These are phyloP conservation scores for Idaea straminata DNA, from an alignment of 2,888 invertebrate genomes.

Conservation along the genomic window DNA sequence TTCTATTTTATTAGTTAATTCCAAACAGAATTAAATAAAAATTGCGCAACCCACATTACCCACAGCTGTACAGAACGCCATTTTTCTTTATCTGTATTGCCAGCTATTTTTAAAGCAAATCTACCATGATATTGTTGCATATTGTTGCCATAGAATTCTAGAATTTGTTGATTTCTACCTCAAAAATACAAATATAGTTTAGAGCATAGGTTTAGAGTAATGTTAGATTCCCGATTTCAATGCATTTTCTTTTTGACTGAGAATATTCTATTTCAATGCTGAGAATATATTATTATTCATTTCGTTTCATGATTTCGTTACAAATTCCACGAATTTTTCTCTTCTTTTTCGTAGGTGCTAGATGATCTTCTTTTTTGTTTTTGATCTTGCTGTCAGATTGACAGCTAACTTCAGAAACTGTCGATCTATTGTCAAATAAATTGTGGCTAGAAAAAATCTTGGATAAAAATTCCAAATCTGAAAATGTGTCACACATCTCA, in stretches of 20 bases:
- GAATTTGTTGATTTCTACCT: no score
- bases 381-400: slow-evolving; percentile 9
- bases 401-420: slow-evolving; percentile 19
- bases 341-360: no score
- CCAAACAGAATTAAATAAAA: slow-evolving; percentile 74
- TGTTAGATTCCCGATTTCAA: no score
- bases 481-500: slow-evolving; percentile 53
- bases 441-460: slow-evolving; percentile 14
- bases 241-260: no score
- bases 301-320: no score
- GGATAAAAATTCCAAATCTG: slow-evolving; percentile 54
- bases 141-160: slow-evolving; percentile 20
- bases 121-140: slow-evolving; percentile 13
- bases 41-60: slow-evolving; percentile 80
- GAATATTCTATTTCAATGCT: no score
- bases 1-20: slow-evolving; percentile 50
- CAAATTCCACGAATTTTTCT: no score
- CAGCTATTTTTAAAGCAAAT: slow-evolving; percentile 17
- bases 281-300: no score
- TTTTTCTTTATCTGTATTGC: slow-evolving; percentile 64
- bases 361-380: no score
- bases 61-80: slow-evolving; percentile 78
- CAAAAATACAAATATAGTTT: no score
- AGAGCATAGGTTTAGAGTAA: no score
- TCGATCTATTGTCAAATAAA: slow-evolving; percentile 17